Percentiles rank a stretch among this genome's conserved stretches.
Conservation (phyloP, 2,113 vertebrate species). For the Ceyx melanurus region DNA sequence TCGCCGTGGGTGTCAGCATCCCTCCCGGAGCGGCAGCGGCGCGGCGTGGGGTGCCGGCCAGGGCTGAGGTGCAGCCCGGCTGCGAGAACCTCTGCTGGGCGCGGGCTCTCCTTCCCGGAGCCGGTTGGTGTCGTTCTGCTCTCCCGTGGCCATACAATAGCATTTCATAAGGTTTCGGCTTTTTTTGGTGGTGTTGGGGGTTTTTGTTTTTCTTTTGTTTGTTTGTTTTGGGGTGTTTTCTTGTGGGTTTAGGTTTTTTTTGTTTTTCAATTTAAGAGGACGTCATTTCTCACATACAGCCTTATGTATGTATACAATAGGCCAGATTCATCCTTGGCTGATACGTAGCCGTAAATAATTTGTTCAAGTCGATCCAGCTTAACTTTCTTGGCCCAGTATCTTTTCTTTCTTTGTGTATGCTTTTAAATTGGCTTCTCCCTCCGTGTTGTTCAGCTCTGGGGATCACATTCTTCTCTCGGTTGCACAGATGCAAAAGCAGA, state of each 20-base stretch:
- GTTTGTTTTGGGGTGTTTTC: too few species aligned
- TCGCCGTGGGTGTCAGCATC: not conserved
- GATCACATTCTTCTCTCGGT: not conserved
- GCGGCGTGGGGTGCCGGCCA: not conserved
- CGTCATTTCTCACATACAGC: not conserved
- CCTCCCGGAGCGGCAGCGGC: not conserved
- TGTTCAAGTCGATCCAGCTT: not conserved
- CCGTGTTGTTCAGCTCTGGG: not conserved
- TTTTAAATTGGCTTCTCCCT: not conserved
- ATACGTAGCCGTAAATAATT: not conserved
- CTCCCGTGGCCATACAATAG: not conserved
- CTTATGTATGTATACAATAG: not conserved
- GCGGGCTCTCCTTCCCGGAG: not conserved
- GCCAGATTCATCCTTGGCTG: not conserved
- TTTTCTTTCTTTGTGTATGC: not conserved
- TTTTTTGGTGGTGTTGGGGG: too few species aligned
- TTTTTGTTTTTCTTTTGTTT: too few species aligned
- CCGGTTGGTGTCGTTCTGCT: not conserved
- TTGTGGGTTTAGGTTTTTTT: too few species aligned
- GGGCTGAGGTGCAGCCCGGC: not conserved
- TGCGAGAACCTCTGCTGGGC: not conserved
- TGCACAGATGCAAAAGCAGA: not conserved
- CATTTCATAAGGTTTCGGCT: not conserved
- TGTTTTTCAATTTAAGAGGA: not conserved
- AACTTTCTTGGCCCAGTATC: slow-evolving; percentile 3